Conservation (phyloP, 2,113 vertebrate species). For the Turdus rufiventris region DNA sequence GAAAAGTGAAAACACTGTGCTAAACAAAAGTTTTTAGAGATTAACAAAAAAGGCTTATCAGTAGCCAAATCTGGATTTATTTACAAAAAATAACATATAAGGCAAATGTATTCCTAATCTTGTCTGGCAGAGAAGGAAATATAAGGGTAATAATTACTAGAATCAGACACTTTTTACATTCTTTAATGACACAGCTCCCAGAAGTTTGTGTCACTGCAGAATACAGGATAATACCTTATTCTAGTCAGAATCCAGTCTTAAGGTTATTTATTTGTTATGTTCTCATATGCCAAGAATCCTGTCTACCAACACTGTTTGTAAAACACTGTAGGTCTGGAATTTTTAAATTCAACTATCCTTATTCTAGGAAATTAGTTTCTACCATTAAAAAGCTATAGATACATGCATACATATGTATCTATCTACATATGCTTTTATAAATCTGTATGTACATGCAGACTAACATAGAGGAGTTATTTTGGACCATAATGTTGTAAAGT, state of each 20-base stretch:
- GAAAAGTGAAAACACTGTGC: not conserved
- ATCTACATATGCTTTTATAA: not conserved
- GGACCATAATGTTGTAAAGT: not conserved
- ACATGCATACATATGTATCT: not conserved
- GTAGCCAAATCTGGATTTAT: not conserved
- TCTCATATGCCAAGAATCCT: not conserved
- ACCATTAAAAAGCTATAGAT: not conserved
- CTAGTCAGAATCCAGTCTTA: not conserved
- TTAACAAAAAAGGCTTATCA: not conserved
- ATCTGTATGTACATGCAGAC: not conserved
- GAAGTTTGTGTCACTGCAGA: not conserved
- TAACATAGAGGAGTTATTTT: not conserved
- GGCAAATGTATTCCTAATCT: not conserved
- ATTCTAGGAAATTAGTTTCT: not conserved
- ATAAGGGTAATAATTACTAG: not conserved
- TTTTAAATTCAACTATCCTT: not conserved
- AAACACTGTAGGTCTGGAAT: not conserved
- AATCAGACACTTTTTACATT: not conserved
- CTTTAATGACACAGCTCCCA: not conserved
- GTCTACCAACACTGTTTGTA: not conserved
- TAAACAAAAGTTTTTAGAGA: not conserved
- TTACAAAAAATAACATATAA: accelerated
- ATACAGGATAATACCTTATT: not conserved
- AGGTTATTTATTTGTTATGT: not conserved
- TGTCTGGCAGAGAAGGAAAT: not conserved